Base-by-base conservation (phyloP, 2,888 invertebrate species). In the Urechis unicinctus region DNA sequence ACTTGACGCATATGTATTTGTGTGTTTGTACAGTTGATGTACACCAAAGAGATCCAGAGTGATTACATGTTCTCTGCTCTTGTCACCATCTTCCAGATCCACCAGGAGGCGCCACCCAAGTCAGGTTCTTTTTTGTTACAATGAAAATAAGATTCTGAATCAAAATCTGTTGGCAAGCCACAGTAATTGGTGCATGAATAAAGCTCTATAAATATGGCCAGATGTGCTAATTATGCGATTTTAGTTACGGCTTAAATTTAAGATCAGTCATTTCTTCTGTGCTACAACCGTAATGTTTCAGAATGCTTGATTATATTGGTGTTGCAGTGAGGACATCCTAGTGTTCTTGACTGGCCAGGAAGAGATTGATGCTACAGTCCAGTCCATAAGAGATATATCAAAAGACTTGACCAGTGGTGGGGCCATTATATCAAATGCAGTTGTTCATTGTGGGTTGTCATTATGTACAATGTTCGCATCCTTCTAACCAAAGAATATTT, bases 321-420 rank as follows among this genome's bases (percentile, higher is more conserved):
- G n/a, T n/a, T n/a, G n/a, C n/a, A n/a, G n/a, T 49, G 86, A 93
- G 66, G 92, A 93, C 75, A 88, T 96, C 65, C 81, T 96, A 53
- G 88, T 94, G 42, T 96, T 96, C 80, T 80, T 96, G 56, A 95
- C 95, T 49, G 96, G 96, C 0, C 94, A 95, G 81, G 95, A 96
- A 78, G 95, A 96, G 83, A 95, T 96, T 62, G 94, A 95, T 79
- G 71, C 77, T 1, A 72, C 74, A 26, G 78, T 78, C 0, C 69
- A 68, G 52, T 69, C 72, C n/a, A 70, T 79, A 2, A 60, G 66
- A 28, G 72, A 78, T 54, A 63, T 73, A 17, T 86, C 85, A 60
- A 82, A 85, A 65, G 88, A 86, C 71, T 87, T 90, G 44, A 60
- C 59, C 6, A 36, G 36, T 17, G 17, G 36, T 36, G n/a, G n/a